Evolutionary conservation across 2,888 invertebrate species (phyloP).

Genomic region (Atethmia centrago): DNA sequence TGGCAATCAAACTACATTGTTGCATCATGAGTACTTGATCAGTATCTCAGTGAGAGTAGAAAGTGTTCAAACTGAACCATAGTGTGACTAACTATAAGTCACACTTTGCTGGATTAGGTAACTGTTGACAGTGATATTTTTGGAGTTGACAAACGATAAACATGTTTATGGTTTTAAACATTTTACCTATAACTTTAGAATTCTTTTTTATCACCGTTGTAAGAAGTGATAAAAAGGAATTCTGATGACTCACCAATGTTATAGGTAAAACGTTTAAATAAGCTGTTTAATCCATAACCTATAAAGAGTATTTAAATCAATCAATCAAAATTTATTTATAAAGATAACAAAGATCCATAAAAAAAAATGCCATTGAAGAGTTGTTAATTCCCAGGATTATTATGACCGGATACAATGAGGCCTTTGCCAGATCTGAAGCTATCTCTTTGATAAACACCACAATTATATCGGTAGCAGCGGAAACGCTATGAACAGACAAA

Average conservation of each 20-base stretch:
- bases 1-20: constrained; percentile 48
- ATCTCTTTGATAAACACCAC: too few species aligned
- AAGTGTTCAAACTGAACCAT: constrained; percentile 48
- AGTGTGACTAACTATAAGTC: constrained; percentile 28
- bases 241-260: neutral
- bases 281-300: neutral
- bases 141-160: neutral
- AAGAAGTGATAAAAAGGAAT: neutral
- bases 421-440: too few species aligned
- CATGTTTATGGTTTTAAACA: neutral
- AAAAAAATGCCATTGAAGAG: too few species aligned
- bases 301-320: neutral
- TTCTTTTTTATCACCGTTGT: too few species aligned
- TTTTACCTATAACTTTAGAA: too few species aligned
- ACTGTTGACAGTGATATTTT: neutral
- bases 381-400: too few species aligned
- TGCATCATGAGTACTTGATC: constrained; percentile 45
- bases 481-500: too few species aligned
- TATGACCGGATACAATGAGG: too few species aligned
- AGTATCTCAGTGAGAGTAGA: constrained; percentile 51
- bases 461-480: too few species aligned
- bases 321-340: too few species aligned
- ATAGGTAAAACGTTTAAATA: neutral
- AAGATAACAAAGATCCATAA: too few species aligned
- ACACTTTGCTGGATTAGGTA: constrained; percentile 31